Conservation (phyloP, 2,888 invertebrate genomes). For the Macrophya alboannulata region DNA sequence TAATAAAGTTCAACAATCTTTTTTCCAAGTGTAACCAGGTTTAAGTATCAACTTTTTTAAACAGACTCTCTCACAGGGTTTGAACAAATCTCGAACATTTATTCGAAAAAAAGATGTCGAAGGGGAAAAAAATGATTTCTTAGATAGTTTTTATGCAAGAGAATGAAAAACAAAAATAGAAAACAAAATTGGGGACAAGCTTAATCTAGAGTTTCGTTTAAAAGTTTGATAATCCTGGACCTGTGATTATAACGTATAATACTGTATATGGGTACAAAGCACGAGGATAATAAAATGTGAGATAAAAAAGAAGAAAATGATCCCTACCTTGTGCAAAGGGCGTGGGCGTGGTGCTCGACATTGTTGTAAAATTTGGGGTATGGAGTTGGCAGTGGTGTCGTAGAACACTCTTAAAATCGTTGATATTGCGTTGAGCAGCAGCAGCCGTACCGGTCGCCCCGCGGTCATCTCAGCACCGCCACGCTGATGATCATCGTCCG, state of each 20-base stretch:
- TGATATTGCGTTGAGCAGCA: conserved; percentile 51
- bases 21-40: conserved; percentile 11
- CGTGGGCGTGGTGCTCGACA: conserved; percentile 51
- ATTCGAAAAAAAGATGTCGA: too few species aligned
- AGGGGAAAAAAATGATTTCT: too few species aligned
- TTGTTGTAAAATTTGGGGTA: conserved; percentile 28
- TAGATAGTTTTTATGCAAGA: background rate
- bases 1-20: background rate
- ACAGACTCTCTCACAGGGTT: background rate
- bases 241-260: background rate
- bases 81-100: background rate
- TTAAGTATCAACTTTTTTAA: background rate
- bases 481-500: conserved; percentile 56
- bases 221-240: background rate
- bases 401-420: conserved; percentile 41
- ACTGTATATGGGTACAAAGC: too few species aligned
- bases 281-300: background rate
- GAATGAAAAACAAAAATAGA: too few species aligned
- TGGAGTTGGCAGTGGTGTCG: conserved; percentile 40
- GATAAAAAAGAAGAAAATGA: background rate
- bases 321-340: conserved; percentile 49
- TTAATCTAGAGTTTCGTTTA: background rate
- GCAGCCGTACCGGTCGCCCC: conserved; percentile 55
- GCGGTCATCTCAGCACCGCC: conserved; percentile 55
- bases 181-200: too few species aligned